These are phyloP conservation scores for Andrena marginata DNA, from an alignment of 2,888 invertebrate species.

Conservation along the genomic window DNA sequence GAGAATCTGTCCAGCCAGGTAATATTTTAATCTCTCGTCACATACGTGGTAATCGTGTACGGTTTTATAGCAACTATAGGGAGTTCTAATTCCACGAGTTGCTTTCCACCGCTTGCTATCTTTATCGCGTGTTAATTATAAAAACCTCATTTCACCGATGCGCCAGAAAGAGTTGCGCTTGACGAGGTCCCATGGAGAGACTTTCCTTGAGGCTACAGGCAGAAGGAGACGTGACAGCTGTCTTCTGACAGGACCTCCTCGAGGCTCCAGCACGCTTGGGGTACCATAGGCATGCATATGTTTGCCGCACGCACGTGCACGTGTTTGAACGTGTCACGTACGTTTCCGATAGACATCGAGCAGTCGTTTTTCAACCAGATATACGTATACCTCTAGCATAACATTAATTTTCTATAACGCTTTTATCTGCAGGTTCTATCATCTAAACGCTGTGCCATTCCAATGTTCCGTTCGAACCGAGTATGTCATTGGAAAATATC, in stretches of 20 bases:
- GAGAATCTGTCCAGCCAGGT: too few relatives aligned
- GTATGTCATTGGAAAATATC: too few relatives aligned
- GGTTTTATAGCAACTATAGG: not conserved
- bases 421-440: not conserved
- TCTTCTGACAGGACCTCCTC: conserved; percentile 63
- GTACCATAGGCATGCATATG: conserved; percentile 55
- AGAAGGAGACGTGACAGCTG: conserved; percentile 68
- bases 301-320: conserved; percentile 46
- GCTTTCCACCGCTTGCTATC: not conserved
- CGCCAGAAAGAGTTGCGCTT: conserved; percentile 9
- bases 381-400: not conserved
- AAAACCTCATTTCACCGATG: conserved; percentile 17
- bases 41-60: too few relatives aligned
- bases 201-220: conserved; percentile 43
- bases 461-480: too few relatives aligned
- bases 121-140: conserved; percentile 21
- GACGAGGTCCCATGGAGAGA: conserved; percentile 63
- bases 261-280: conserved; percentile 58
- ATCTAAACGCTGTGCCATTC: not conserved
- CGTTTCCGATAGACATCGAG: conserved; percentile 18
- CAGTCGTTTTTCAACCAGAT: not conserved
- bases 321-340: conserved; percentile 38
- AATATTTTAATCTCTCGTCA: too few relatives aligned
- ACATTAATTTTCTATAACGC: not conserved
- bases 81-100: not conserved